Base-by-base conservation (phyloP, 2,797 vertebrate species). In the Huso huso region DNA sequence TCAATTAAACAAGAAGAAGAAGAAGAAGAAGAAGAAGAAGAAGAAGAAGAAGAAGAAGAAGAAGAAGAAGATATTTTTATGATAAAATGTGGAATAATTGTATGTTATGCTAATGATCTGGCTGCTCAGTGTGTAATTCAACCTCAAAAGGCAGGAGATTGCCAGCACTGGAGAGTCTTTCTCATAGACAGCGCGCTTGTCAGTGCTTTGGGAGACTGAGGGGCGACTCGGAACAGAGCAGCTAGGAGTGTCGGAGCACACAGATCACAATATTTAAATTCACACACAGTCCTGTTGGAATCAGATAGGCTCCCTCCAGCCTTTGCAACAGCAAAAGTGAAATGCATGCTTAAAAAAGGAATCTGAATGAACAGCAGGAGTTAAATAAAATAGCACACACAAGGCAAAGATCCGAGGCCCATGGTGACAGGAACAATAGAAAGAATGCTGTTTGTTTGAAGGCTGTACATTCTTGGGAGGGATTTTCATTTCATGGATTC, bases 201-300 rank as follows among this genome's bases (percentile, higher is more conserved):
- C 50, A 59, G 10, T 11, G 62, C 62, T 37, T 8, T 62, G 50
- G 10, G 57, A n/a, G 10, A 55, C 66, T 62, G 10, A 48, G 55
- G 8, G 58, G 62, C 37, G 63, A 51, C 23, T 69, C 48, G 3
- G 68, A 62, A 18, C 23, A 10, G 23, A 51, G 69, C 49, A 48
- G 48, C 63, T 49, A 49, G 48, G 10, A 63, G 51, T 13, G 51
- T 10, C 4, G 52, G 10, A 60, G 61, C 15, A 7, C 49, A 8
- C 18, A 52, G 64, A 70, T 60, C 65, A 53, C 66, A 57, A 70
- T 64, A 61, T 67, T 61, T 61, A 52, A 64, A 63, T 61, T 67
- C 55, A 59, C 55, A 52, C 49, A 48, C 37, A 64, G 66, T 67
- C 55, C 62, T 50, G 12, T 49, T 63, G 18, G n/a, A 52, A 53